phyloP scores from a whole-genome alignment of 1,140 invertebrate genomes.

The Lethrus apterus region DNA sequence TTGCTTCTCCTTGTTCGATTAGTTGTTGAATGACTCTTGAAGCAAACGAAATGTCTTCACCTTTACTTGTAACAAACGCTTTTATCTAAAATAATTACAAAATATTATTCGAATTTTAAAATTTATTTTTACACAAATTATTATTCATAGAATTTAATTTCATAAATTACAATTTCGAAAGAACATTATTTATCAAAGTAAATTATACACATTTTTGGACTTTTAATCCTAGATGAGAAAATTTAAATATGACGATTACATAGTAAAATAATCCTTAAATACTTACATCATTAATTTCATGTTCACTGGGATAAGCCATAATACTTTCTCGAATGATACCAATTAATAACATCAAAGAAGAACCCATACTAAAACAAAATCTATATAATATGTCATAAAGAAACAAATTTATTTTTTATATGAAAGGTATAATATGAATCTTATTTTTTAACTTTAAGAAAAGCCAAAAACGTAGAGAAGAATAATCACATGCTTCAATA shows the following conservation, averaged over 20 bases:
- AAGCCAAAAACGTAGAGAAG: too few species aligned
- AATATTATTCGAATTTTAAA: neutral
- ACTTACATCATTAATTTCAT: constrained; percentile 68
- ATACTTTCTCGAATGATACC: constrained; percentile 65
- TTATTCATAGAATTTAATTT: constrained; percentile 7
- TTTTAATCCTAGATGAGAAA: too few species aligned
- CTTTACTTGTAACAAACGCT: constrained; percentile 53
- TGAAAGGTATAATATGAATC: too few species aligned
- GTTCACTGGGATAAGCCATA: constrained; percentile 60
- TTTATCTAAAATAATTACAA: constrained; percentile 42
- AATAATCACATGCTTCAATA: too few species aligned
- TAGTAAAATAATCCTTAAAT: too few species aligned
- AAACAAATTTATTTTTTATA: too few species aligned
- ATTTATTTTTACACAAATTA: neutral
- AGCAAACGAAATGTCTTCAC: constrained; percentile 54
- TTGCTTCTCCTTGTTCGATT: constrained; percentile 68
- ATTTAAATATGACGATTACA: too few species aligned
- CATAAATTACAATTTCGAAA: constrained; percentile 2
- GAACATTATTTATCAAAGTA: too few species aligned
- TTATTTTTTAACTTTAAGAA: too few species aligned
- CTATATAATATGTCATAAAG: constrained; percentile 7
- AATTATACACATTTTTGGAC: too few species aligned
- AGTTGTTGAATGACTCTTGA: constrained; percentile 65
- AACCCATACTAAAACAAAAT: constrained; percentile 56
- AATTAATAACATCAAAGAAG: constrained; percentile 60